Conservation (phyloP, 2,888 invertebrate genomes). For the Geotrupes spiniger region DNA sequence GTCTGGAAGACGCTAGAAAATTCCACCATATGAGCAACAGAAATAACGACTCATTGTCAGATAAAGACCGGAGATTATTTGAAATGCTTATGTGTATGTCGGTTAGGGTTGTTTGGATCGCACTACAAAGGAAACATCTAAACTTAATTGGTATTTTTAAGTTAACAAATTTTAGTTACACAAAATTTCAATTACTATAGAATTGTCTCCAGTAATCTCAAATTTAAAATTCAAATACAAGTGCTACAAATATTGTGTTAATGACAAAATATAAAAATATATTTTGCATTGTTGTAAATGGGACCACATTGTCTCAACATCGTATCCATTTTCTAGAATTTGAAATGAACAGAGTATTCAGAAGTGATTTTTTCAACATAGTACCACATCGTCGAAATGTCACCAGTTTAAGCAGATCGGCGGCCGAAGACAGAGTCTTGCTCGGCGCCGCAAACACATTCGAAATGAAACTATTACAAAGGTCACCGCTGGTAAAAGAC, state of each 20-base stretch:
- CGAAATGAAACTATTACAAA: slow-evolving; percentile 58
- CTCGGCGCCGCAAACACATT: slow-evolving; percentile 54
- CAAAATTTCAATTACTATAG: too few species aligned
- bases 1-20: slow-evolving; percentile 53
- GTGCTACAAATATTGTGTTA: too few species aligned
- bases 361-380: slow-evolving; percentile 60
- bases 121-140: slow-evolving; percentile 58
- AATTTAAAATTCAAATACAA: too few species aligned
- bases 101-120: slow-evolving; percentile 64
- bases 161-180: too few species aligned
- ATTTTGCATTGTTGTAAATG: too few species aligned
- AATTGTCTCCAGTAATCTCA: too few species aligned
- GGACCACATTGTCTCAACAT: too few species aligned
- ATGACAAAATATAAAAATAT: too few species aligned
- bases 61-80: slow-evolving; percentile 61
- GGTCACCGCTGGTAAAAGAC: slow-evolving; percentile 60
- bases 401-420: slow-evolving; percentile 42
- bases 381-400: slow-evolving; percentile 50
- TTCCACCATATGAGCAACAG: slow-evolving; percentile 63
- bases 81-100: slow-evolving; percentile 60
- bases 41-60: slow-evolving; percentile 58
- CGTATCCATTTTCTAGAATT: slow-evolving; percentile 58
- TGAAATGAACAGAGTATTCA: slow-evolving; percentile 60
- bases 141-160: slow-evolving; percentile 64
- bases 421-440: slow-evolving; percentile 54